A percentile compares a stretch with the other conserved stretches of the same genome.
Conservation (phyloP, 2,113 vertebrate species). For the Cygnus atratus region DNA sequence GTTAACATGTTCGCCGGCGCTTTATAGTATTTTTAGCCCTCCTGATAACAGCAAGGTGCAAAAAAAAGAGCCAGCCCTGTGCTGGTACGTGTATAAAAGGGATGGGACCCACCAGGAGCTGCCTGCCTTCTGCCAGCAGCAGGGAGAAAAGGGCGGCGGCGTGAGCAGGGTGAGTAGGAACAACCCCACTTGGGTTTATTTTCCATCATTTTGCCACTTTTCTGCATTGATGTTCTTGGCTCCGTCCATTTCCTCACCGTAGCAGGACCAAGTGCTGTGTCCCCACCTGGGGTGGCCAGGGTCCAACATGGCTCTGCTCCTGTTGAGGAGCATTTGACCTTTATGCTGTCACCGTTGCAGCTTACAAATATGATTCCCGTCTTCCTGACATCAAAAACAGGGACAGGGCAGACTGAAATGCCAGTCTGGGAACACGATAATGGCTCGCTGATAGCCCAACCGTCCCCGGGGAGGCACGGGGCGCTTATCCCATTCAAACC, state of each 20-base stretch:
- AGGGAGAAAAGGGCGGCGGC: background rate
- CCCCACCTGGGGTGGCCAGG: rapidly evolving
- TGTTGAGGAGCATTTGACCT: background rate
- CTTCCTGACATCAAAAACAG: background rate
- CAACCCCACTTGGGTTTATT: background rate
- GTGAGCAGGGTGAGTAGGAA: background rate
- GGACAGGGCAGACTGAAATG: background rate
- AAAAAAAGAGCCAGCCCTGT: background rate
- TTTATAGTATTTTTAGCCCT: slow-evolving; percentile 45
- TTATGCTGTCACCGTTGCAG: background rate
- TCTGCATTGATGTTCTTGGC: background rate
- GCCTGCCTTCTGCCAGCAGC: background rate
- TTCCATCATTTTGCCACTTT: background rate
- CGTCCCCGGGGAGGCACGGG: background rate
- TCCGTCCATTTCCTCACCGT: background rate
- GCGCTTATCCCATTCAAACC: background rate
- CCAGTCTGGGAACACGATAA: background rate
- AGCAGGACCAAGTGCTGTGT: background rate
- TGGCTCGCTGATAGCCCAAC: background rate
- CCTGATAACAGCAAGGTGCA: background rate
- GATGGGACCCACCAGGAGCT: background rate
- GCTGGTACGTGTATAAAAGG: background rate
- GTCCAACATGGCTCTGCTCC: rapidly evolving
- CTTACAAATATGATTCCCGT: background rate
- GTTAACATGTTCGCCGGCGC: rapidly evolving